Conservation (phyloP, 2,797 vertebrate genomes). For the Rhinogobio ventralis region DNA sequence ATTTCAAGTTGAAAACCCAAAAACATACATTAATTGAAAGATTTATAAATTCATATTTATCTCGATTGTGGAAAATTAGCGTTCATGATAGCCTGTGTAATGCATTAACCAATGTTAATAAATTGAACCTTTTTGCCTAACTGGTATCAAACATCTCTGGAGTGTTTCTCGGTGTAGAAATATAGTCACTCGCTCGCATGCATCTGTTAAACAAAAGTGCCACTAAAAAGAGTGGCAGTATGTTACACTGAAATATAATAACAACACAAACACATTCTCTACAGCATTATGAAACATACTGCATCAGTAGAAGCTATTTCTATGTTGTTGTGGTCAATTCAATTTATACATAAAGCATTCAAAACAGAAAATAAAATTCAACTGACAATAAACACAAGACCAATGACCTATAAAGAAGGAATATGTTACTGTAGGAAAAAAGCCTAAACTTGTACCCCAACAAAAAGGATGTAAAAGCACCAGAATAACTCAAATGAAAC, state of each 20-base stretch:
- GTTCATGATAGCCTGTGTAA: background rate
- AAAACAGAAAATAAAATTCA: background rate
- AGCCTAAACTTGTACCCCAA: conserved; percentile 16
- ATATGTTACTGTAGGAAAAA: background rate
- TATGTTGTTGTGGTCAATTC: background rate
- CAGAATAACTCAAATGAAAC: background rate
- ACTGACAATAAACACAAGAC: background rate
- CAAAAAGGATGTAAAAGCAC: conserved; percentile 19
- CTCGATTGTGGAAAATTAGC: background rate
- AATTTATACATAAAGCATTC: background rate
- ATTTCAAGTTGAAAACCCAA: background rate
- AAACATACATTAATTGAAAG: background rate
- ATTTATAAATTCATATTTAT: background rate
- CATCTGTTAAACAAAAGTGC: background rate
- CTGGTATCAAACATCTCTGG: background rate
- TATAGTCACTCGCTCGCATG: background rate
- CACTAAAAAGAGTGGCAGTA: background rate
- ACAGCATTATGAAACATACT: background rate
- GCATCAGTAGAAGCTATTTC: background rate
- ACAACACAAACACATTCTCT: background rate
- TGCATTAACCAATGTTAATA: background rate
- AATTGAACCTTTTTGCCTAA: background rate
- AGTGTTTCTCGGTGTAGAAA: background rate
- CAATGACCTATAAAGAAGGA: background rate
- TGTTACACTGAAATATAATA: conserved; percentile 16